A percentile compares a stretch with the other conserved stretches of the same genome.
These are phyloP conservation scores for Rhynchomys soricoides DNA, from an alignment of 2,113 vertebrate species.

Conservation along the genomic window DNA sequence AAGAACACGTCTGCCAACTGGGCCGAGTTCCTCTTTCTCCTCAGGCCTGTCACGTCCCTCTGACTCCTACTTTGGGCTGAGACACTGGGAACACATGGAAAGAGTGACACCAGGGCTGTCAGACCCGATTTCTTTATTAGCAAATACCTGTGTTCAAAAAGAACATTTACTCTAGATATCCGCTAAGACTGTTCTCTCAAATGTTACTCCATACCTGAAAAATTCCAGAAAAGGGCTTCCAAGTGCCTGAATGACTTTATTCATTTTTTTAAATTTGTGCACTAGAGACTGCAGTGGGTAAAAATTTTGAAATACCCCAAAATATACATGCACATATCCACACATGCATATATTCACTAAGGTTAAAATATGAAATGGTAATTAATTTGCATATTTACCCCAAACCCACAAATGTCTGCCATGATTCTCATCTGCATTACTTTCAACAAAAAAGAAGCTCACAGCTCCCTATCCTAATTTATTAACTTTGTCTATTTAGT, in stretches of 20 bases:
- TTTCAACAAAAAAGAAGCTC: slow-evolving; percentile 19
- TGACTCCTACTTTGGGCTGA: neutral
- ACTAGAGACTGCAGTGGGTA: neutral
- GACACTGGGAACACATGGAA: neutral
- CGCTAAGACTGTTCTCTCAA: neutral
- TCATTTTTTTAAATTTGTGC: neutral
- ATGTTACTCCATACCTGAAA: neutral
- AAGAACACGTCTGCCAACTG: neutral
- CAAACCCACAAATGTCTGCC: neutral
- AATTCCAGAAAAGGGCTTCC: neutral
- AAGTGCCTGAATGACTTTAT: neutral
- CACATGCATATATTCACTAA: neutral
- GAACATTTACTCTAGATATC: neutral
- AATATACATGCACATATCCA: neutral
- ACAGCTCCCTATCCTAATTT: neutral
- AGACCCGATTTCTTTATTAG: slow-evolving; percentile 54
- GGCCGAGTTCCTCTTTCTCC: neutral
- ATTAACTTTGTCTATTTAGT: neutral
- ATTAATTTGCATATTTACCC: neutral
- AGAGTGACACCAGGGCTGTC: slow-evolving; percentile 21
- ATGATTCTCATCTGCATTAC: rapidly evolving
- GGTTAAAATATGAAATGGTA: neutral
- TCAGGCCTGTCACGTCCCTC: neutral
- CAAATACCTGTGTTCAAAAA: slow-evolving; percentile 72
- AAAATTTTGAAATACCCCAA: slow-evolving; percentile 15